These are phyloP conservation scores for Regulus satrapa DNA, from an alignment of 2,113 vertebrate genomes.

Conservation along the genomic window DNA sequence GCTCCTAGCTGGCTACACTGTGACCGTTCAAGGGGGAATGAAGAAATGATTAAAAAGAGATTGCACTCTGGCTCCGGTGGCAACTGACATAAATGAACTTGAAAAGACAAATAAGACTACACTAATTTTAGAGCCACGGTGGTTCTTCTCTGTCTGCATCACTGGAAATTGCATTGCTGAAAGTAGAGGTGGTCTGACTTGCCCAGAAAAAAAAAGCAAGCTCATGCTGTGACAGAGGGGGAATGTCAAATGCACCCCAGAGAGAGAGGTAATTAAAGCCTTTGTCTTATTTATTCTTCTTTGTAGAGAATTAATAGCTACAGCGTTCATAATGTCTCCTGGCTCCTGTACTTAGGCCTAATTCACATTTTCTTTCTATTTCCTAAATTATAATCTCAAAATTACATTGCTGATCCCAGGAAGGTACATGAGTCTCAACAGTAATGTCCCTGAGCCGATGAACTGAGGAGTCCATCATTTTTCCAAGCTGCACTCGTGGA, in stretches of 20 bases:
- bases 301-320: conserved; percentile 19
- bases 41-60: conserved; percentile 69
- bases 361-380: background rate
- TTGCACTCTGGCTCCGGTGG: conserved; percentile 21
- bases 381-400: background rate
- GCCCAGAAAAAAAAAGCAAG: background rate
- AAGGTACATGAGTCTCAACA: background rate
- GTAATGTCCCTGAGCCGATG: background rate
- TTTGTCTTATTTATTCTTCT: conserved; percentile 15
- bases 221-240: background rate
- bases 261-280: conserved; percentile 11
- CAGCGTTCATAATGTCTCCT: background rate
- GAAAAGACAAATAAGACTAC: conserved; percentile 62
- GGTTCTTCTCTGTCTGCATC: background rate
- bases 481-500: background rate
- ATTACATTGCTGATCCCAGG: background rate
- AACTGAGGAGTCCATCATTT: background rate
- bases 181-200: background rate
- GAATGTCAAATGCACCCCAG: background rate
- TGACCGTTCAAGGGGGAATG: conserved; percentile 18
- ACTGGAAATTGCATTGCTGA: background rate
- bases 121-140: conserved; percentile 58
- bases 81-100: conserved; percentile 66
- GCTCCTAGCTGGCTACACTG: background rate
- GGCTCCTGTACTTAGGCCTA: background rate